Base-by-base conservation (phyloP, 2,797 vertebrate species). In the Gephyroberyx darwinii region DNA sequence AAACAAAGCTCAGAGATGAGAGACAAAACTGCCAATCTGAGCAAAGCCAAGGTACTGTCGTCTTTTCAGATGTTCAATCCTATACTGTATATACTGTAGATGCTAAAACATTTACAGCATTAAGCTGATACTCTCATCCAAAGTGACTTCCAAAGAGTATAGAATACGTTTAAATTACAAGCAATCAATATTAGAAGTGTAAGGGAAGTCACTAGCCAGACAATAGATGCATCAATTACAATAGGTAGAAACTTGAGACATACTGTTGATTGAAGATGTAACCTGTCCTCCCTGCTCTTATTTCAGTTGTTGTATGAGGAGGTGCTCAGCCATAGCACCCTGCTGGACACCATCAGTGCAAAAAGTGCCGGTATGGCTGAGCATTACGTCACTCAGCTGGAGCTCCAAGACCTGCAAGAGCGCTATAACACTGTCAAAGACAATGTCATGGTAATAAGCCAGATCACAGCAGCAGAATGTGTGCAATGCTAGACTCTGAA, bases 321-420 rank as follows among this genome's bases (percentile, higher is more conserved):
- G 76, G 95, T 98, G 1, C 85, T 98, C 72, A 97, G 95, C 83
- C 95, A 98, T 74, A 90, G 69, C 82, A 90, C 91, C 51, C 84
- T 97, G 48, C 83, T 99, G 89, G 95, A 98, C 76, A 96, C 95
- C 0, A 98, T 99, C 77, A 93, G 94, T 71, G 81, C 91, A 58
- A 99, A 99, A 88, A 94, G 95, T 50, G 91, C 90, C 30, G 92
- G 93, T 31, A 96, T 99, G 90, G 89, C 95, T 2, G 96, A 98
- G 60, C 95, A 97, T 85, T 96, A 96, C 1, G 94, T 96, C 71
- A 93, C 95, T 70, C 95, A 96, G 20, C 90, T 97, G 65, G 98
- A 99, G 81, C 92, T 98, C 16, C 96, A 97, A 65, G 96, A 98
- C 31, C 95, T 99, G 33, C 96, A 94, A 80, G 96, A 97, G 71